Conservation (phyloP, 2,888 invertebrate species). For the Tupiocoris notatus region DNA sequence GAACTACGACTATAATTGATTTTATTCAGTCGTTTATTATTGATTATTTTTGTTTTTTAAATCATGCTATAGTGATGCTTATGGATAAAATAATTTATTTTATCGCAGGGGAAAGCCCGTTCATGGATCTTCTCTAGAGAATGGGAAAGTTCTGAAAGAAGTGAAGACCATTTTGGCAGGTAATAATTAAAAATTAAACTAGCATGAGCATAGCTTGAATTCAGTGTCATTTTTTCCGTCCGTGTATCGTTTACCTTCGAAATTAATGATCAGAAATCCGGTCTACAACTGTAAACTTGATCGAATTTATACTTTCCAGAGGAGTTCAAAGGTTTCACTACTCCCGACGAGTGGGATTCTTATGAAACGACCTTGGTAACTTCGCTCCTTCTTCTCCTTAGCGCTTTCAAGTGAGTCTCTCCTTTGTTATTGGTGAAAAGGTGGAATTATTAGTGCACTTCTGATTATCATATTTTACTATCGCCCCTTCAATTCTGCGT, state of each 20-base stretch:
- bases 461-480: no score
- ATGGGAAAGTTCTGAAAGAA: neutral
- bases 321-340: constrained; percentile 7
- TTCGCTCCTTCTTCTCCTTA: constrained; percentile 38
- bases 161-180: constrained; percentile 6
- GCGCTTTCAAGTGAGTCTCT: constrained; percentile 24
- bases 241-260: no score
- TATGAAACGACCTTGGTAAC: constrained; percentile 43
- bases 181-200: no score
- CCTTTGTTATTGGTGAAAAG: no score
- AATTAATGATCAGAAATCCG: no score
- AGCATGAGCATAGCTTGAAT: no score
- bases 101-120: neutral
- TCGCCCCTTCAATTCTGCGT: no score
- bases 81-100: neutral
- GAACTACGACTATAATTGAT: no score
- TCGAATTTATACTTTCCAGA: constrained; percentile 20
- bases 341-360: constrained; percentile 25
- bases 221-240: no score
- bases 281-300: no score
- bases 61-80: no score
- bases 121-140: neutral
- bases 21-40: neutral
- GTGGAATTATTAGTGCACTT: no score
- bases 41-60: neutral